Conservation (phyloP, 2,888 invertebrate species). For the Thumatha senex region DNA sequence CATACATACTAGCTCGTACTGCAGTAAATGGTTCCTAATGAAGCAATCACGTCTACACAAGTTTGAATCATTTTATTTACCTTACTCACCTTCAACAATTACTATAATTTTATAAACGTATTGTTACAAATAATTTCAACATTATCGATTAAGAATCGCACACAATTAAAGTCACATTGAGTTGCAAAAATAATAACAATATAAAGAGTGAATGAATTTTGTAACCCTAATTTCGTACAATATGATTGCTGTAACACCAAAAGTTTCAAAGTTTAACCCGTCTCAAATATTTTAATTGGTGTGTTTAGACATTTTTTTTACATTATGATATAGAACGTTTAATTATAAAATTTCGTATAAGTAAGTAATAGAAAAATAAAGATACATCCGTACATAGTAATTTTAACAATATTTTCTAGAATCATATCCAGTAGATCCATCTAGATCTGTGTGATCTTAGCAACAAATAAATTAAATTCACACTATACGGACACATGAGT, state of each 20-base stretch:
- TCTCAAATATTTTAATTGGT: no score
- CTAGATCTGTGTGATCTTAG: background rate
- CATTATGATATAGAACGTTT: no score
- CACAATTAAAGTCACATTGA: background rate
- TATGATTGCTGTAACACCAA: no score
- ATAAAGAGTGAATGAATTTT: background rate
- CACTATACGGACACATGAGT: constrained; percentile 34
- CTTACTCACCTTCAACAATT: constrained; percentile 1
- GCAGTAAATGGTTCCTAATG: background rate
- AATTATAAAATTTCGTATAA: no score
- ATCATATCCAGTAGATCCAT: background rate
- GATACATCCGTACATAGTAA: no score
- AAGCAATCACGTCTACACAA: background rate
- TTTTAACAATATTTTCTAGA: no score
- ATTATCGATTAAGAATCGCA: background rate
- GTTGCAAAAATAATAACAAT: background rate
- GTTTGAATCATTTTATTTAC: background rate
- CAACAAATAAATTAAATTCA: background rate
- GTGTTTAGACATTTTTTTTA: no score
- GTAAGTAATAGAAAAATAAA: no score
- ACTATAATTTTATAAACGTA: constrained; percentile 1
- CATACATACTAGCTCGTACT: background rate
- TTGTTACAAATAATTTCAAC: constrained; percentile 9
- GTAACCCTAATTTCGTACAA: background rate
- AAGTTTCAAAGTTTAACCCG: no score